These are phyloP conservation scores for Plebejus melissa DNA, from an alignment of 2,888 invertebrate genomes.

Conservation along the genomic window DNA sequence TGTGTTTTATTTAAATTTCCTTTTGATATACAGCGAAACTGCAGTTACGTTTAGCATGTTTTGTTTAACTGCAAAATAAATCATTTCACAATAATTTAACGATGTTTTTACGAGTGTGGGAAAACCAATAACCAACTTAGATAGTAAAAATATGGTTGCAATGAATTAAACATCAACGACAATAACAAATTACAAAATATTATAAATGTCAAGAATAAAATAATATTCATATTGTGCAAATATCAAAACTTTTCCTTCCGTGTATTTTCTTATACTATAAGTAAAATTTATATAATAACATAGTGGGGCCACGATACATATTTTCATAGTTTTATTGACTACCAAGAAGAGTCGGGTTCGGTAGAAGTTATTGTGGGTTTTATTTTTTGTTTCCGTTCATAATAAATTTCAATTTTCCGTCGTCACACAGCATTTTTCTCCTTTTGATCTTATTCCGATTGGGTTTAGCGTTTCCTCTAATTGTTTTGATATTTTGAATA, in stretches of 20 bases:
- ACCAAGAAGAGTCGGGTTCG: constrained; percentile 59
- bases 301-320: not conserved
- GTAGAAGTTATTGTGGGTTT: constrained; percentile 63
- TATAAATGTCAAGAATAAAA: not conserved
- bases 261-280: constrained; percentile 16
- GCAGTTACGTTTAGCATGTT: constrained; percentile 15
- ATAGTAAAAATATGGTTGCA: not conserved
- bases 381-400: constrained; percentile 66
- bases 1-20: constrained; percentile 30
- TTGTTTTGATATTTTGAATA: constrained; percentile 33
- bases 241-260: constrained; percentile 45
- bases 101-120: not conserved
- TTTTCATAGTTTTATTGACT: constrained; percentile 73
- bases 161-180: not conserved
- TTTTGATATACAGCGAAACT: constrained; percentile 18
- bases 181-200: not conserved
- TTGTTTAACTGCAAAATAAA: constrained; percentile 7
- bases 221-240: constrained; percentile 36
- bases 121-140: not conserved
- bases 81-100: not conserved
- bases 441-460: constrained; percentile 41
- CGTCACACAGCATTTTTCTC: constrained; percentile 34
- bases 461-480: constrained; percentile 38
- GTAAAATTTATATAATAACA: constrained; percentile 23
- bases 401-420: constrained; percentile 50